Base-by-base conservation (phyloP, 2,888 invertebrate genomes). In the Apantesis nais region DNA sequence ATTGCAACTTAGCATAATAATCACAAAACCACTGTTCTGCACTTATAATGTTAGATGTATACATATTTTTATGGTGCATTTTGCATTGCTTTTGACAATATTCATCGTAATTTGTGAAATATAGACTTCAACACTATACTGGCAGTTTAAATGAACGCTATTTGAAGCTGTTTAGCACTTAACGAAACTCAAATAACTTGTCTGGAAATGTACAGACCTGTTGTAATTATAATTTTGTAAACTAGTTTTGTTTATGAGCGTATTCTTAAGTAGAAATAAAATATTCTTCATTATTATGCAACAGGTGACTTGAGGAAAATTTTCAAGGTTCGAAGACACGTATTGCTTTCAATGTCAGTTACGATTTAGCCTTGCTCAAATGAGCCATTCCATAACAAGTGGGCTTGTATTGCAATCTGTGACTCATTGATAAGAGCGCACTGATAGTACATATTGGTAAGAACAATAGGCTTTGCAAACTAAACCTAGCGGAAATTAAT, bases 1-100 rank as follows among this genome's bases (percentile, higher is more conserved):
- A 63, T 63, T 67, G 61, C 25, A 52, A 64, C 48, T 63, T 67
- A n/a, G n/a, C n/a, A n/a, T n/a, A n/a, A n/a, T n/a, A n/a, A n/a
- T n/a, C n/a, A n/a, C n/a, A n/a, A n/a, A n/a, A n/a, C n/a, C n/a
- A n/a, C n/a, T n/a, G n/a, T n/a, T n/a, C n/a, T n/a, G n/a, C n/a
- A n/a, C n/a, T n/a, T n/a, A n/a, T n/a, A n/a, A n/a, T n/a, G n/a
- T n/a, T n/a, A 66, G 62, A 62, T 31, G 1, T 9, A 52, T 9
- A 52, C 11, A n/a, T 52, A 41, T 44, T 44, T 5, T 44, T 44
- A 16, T 19, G 0, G 22, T 0, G 25, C 22, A 29, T 55, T 60
- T 58, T 25, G 25, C 9, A 22, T 52, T 52, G 1, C 29, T 9
- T 1, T 61, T 61, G 61, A 48, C 25, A 70, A 29, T 19, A 60